A percentile compares a stretch with the other conserved stretches of the same genome.
Conservation (phyloP, 2,888 invertebrate genomes). For the Chloroclysta siterata region DNA sequence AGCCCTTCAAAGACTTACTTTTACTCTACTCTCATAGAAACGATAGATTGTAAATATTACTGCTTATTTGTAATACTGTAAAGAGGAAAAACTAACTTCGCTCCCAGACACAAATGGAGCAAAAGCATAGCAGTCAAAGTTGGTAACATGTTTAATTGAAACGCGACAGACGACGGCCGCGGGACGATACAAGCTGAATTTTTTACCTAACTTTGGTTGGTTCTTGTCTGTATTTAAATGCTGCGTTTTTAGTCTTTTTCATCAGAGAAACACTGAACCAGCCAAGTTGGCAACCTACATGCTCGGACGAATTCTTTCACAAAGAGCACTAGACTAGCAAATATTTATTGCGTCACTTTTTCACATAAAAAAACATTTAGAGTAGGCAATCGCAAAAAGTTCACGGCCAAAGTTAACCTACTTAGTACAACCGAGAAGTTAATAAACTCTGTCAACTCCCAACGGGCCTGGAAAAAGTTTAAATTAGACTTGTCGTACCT, state of each 20-base stretch:
- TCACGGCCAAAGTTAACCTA: constrained; percentile 37
- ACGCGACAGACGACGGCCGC: constrained; percentile 7
- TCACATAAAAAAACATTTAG: not conserved
- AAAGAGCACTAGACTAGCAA: too few relatives aligned
- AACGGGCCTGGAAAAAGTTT: constrained; percentile 46
- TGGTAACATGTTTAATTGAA: constrained; percentile 28
- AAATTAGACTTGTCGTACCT: constrained; percentile 46
- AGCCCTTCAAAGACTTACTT: too few relatives aligned
- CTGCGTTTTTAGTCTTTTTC: constrained; percentile 1
- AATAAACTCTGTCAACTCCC: constrained; percentile 47
- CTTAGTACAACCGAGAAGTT: constrained; percentile 42
- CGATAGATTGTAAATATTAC: not conserved
- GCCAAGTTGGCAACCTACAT: too few relatives aligned
- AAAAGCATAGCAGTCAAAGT: constrained; percentile 17
- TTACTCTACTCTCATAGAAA: too few relatives aligned
- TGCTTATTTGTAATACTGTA: not conserved
- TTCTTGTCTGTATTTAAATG: constrained; percentile 11
- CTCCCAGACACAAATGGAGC: constrained; percentile 25
- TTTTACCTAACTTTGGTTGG: constrained; percentile 5
- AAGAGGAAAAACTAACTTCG: not conserved
- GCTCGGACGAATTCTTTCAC: too few relatives aligned
- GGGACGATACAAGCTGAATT: constrained; percentile 16
- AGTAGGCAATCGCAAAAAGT: not conserved
- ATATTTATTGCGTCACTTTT: too few relatives aligned
- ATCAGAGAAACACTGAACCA: too few relatives aligned